Evolutionary conservation across 2,113 vertebrate genomes (phyloP), one percentile per base, ranked within the genome.

Genomic region (Psittacula cyanocephala): DNA sequence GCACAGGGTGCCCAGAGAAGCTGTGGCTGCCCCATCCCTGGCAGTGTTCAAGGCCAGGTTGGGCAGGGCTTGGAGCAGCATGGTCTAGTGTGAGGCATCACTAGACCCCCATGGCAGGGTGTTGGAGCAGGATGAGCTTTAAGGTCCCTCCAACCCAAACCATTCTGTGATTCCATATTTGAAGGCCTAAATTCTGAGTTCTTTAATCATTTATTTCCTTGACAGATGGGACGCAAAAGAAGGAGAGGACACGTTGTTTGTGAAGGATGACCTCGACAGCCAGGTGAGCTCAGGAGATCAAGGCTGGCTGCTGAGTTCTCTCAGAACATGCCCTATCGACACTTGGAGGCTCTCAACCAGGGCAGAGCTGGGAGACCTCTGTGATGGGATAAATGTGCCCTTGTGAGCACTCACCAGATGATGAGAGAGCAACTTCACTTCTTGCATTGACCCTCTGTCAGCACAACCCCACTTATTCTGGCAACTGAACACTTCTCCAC

Each of bases 221-320:
- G 79, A 37, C 89, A 98, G 98, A 69, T 98, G 97, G 97, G 98
- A 98, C 64, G 31, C 43, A 55, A 98, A 98, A 93, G 98, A 97
- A 95, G 95, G 91, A 23, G 97, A 97, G 41, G 96, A 97, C 41
- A 46, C 89, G 37, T 47, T 64, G 77, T 75, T 93, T 86, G 81
- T 92, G 94, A 97, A 97, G 69, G 96, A 98, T 91, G 96, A 97
- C 18, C 62, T 33, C 15, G 96, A 95, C 22, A 68, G 85, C 55
- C 97, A 96, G 91, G 98, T 98, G 82, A 95, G 97, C 91, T 80
- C 79, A 25, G 19, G 15, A 81, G n/a, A 4, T 89, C 23, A 41
- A 69, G 59, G 52, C 37, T 69, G 22, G 37, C 39, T 76, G 62
- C 39, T 44, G 25, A 41, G 35, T 39, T 69, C 75, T 33, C 71